Evolutionary conservation across 2,113 vertebrate genomes (phyloP).

Genomic region (Puffinus mauretanicus): DNA sequence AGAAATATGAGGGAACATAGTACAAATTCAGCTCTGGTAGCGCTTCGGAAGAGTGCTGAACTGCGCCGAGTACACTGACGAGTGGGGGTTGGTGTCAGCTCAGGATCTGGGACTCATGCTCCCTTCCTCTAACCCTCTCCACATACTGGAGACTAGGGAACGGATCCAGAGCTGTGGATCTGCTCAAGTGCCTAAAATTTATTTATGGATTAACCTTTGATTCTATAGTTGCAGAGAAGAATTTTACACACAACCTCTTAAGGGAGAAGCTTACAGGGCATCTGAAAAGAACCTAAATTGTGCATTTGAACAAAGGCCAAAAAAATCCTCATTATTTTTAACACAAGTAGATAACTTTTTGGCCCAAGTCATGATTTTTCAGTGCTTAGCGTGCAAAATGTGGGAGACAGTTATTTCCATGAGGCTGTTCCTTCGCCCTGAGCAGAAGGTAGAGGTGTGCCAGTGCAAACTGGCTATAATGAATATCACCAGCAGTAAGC

Average conservation of each 20-base stretch:
- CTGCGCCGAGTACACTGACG: fast-evolving
- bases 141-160: not conserved
- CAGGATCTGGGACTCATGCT: not conserved
- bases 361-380: not conserved
- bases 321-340: not conserved
- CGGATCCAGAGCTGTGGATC: not conserved
- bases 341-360: not conserved
- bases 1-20: not conserved
- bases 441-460: not conserved
- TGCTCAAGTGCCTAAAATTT: not conserved
- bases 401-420: not conserved
- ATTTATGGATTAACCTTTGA: not conserved
- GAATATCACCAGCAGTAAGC: not conserved
- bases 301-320: not conserved
- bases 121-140: not conserved
- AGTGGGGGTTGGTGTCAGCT: not conserved
- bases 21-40: not conserved
- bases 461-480: not conserved
- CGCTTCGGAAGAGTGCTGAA: not conserved
- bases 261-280: not conserved
- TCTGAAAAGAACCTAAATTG: not conserved
- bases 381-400: not conserved
- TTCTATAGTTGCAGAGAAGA: not conserved
- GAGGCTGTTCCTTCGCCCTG: not conserved
- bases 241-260: not conserved